Evolutionary conservation across 2,888 invertebrate genomes (phyloP).

Genomic region (Hypomecis punctinalis): DNA sequence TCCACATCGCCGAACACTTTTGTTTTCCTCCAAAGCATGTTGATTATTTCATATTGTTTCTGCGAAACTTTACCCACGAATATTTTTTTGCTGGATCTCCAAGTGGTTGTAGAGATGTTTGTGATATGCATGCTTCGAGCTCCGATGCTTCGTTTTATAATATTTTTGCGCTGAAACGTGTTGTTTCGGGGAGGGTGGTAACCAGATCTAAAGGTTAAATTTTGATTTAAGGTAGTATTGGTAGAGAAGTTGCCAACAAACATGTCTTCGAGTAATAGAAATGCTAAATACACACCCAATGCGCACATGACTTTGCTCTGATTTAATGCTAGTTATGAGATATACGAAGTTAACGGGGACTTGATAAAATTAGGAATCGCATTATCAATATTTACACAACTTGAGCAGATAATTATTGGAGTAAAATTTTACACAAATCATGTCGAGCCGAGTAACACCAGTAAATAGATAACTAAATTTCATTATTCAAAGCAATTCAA

Average conservation of each 20-base stretch:
- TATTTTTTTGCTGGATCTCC: conserved; percentile 51
- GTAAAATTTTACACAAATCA: background rate
- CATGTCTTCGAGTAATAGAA: conserved; percentile 26
- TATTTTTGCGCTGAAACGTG: background rate
- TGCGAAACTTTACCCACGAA: conserved; percentile 60
- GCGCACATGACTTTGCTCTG: conserved; percentile 15
- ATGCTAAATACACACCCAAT: conserved; percentile 21
- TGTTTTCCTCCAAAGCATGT: conserved; percentile 68
- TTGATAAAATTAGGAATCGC: background rate
- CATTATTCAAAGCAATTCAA: background rate
- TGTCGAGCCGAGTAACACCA: background rate
- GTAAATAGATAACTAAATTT: background rate
- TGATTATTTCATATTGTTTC: conserved; percentile 69
- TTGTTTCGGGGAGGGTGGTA: conserved; percentile 4
- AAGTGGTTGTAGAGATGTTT: conserved; percentile 7
- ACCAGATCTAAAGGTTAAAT: background rate
- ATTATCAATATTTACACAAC: conserved; percentile 1
- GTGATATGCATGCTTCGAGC: background rate
- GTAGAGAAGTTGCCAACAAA: conserved; percentile 19
- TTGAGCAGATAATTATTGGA: too few species aligned
- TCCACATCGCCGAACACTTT: conserved; percentile 58
- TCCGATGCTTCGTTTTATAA: background rate
- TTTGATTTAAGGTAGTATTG: conserved; percentile 12
- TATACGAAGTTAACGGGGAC: too few species aligned
- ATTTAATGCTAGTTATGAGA: too few species aligned